phyloP scores from a whole-genome alignment of 1,140 invertebrate genomes.

The Batillaria attramentaria region DNA sequence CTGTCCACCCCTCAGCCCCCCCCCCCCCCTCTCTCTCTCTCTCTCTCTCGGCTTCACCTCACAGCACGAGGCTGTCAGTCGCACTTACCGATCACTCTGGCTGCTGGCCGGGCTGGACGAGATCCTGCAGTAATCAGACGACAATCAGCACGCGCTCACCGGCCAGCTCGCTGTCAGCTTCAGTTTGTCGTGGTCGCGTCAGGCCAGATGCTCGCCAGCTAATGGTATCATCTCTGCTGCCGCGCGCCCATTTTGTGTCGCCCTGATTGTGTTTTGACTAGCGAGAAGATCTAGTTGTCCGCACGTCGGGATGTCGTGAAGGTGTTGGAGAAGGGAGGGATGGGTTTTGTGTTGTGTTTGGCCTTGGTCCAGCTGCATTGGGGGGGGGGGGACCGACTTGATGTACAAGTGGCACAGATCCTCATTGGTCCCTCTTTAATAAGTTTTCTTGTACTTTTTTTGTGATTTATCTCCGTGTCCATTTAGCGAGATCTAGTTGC shows the following conservation, averaged over 20 bases:
- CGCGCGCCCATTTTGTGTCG: too few relatives aligned
- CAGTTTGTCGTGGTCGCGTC: neutral
- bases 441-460: too few relatives aligned
- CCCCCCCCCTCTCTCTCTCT: neutral
- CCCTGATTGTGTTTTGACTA: too few relatives aligned
- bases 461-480: too few relatives aligned
- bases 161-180: neutral
- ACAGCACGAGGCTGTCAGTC: neutral
- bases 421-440: too few relatives aligned
- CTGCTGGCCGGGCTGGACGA: neutral
- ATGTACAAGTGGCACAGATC: too few relatives aligned
- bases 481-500: too few relatives aligned
- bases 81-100: neutral
- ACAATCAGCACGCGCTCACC: neutral
- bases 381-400: neutral
- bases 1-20: neutral
- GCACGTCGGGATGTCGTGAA: neutral
- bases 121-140: neutral
- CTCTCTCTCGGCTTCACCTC: neutral
- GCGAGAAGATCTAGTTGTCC: too few relatives aligned
- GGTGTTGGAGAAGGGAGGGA: neutral
- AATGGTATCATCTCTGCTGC: constrained; percentile 6
- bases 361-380: neutral
- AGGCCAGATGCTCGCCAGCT: neutral
- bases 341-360: neutral